Conservation (phyloP, 2,113 vertebrate genomes). For the Thunnus maccoyii region DNA sequence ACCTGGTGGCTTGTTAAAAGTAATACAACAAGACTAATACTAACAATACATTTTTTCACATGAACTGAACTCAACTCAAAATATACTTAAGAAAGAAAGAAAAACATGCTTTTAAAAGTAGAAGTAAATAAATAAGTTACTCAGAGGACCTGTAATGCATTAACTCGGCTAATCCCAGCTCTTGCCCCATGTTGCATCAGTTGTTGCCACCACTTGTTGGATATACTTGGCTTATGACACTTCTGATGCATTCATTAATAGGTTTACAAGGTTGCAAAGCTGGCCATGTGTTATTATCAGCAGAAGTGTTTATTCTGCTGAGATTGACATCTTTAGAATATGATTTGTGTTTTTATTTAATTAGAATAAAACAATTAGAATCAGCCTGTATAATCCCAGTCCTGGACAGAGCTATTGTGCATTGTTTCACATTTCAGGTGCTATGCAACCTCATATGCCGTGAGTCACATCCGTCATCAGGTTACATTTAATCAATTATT, state of each 20-base stretch:
- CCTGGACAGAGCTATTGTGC: not conserved
- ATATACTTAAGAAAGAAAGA: not conserved
- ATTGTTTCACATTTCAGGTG: not conserved
- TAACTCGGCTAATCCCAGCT: slow-evolving; percentile 35
- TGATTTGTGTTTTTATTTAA: not conserved
- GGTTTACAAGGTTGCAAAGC: slow-evolving; percentile 43
- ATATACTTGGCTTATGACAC: slow-evolving; percentile 47
- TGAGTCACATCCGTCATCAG: not conserved
- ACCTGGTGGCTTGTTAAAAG: not conserved
- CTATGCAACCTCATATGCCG: not conserved
- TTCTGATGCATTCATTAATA: slow-evolving; percentile 41
- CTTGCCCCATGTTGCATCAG: slow-evolving; percentile 61
- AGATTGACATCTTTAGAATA: not conserved
- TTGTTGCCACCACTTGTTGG: slow-evolving; percentile 43
- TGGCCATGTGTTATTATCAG: slow-evolving; percentile 10
- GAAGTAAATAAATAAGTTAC: not conserved
- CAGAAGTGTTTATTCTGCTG: slow-evolving; percentile 2
- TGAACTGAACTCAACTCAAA: not conserved
- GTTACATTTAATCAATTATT: slow-evolving; percentile 29
- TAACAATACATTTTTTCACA: too few species aligned
- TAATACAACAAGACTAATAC: not conserved
- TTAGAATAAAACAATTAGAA: not conserved
- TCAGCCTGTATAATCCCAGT: not conserved
- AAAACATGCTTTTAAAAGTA: slow-evolving; percentile 1
- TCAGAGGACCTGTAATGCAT: slow-evolving; percentile 1